These are phyloP conservation scores for Philereme vetulata DNA, from an alignment of 2,888 invertebrate genomes.

Conservation along the genomic window DNA sequence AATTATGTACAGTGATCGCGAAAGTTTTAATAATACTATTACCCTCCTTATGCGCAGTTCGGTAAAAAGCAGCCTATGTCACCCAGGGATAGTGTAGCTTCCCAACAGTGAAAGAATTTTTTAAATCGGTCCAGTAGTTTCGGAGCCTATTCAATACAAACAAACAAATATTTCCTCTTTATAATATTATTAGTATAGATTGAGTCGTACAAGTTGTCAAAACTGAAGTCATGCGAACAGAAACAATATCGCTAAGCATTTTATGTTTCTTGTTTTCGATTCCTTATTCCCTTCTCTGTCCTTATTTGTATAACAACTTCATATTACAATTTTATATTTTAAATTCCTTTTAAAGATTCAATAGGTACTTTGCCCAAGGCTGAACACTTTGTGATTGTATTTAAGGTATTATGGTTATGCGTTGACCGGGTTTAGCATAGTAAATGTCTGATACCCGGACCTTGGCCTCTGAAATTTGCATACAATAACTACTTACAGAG, in stretches of 20 bases:
- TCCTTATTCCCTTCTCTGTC: conserved; percentile 9
- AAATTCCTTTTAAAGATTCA: conserved; percentile 19
- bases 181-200: too few relatives aligned
- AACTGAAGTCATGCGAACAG: conserved; percentile 9
- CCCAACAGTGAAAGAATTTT: too few relatives aligned
- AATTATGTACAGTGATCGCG: too few relatives aligned
- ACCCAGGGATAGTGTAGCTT: too few relatives aligned
- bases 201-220: conserved; percentile 17
- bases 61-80: too few relatives aligned
- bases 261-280: conserved; percentile 15
- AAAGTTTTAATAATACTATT: too few relatives aligned
- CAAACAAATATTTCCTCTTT: too few relatives aligned
- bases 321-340: conserved; percentile 12
- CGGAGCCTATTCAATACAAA: too few relatives aligned
- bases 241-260: conserved; percentile 9
- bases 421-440: conserved; percentile 25
- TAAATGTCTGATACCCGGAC: conserved; percentile 31
- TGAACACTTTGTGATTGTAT: conserved; percentile 14
- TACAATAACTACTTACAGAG: conserved; percentile 34
- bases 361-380: conserved; percentile 21
- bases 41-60: too few relatives aligned
- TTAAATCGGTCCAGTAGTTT: too few relatives aligned
- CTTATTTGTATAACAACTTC: conserved; percentile 10
- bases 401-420: conserved; percentile 13
- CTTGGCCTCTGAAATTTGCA: conserved; percentile 40